Evolutionary conservation across 53 echinoderm and acorn worm species (phyloP), one percentile per base, ranked within the genome.

Genomic region (Pentamera pediparva): DNA sequence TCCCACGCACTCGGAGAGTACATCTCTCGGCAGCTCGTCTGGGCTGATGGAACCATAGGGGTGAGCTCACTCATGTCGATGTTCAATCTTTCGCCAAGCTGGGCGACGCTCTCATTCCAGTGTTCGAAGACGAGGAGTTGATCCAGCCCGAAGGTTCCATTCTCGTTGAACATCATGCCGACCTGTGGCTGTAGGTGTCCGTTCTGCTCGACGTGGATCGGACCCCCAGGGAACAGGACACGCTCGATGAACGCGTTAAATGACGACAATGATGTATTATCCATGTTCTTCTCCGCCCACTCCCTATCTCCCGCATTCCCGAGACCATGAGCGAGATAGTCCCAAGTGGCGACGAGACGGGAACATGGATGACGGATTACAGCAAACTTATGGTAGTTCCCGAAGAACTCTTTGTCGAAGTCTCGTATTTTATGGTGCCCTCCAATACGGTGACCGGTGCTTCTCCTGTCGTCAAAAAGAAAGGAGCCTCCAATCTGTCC

Each of bases 321-420:
- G 36, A 62, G 5, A 13, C 18, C 34, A 18, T 62, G 35, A 15
- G 63, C 35, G 37, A 20, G 37, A 24, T 37, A 37, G 37, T 5
- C 34, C 63, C 37, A 62, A 21, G 36, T 21, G 4, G 63, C 35
- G 35, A 62, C 37, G 1, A 62, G 34, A 37, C 63, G 34, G 18
- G 63, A 19, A 62, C 36, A 55, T 17, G 55, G 55, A 27, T 33
- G 35, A n/a, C 61, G 61, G 10, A 60, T n/a, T 1, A 60, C 28
- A 34, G 24, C 3, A 62, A 62, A 62, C 21, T 62, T 62, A 35
- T 62, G 63, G n/a, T 62, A 62, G 34, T 38, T 62, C 63, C 24
- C n/a, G 36, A 37, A 62, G 36, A 62, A 62, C 37, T 62, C 35
- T 35, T 62, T 19, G 38, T 62, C 63, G 18, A 62, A 62, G 21